phyloP scores from a whole-genome alignment of 2,113 vertebrate species.

The Himantopus leucocephalus region DNA sequence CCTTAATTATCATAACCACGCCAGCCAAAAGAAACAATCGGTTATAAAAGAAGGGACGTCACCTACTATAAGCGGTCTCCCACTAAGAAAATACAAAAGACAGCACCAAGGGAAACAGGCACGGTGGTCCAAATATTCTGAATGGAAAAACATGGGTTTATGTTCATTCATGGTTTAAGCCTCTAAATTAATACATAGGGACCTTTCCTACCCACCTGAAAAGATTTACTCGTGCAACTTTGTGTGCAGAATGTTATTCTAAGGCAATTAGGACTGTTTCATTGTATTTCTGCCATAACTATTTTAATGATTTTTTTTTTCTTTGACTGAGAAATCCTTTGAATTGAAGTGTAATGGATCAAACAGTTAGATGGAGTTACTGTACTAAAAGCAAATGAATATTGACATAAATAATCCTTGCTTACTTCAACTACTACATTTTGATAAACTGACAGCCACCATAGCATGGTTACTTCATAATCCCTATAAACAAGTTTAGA shows the following conservation, averaged over 20 bases:
- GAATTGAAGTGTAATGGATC: neutral
- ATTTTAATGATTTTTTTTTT: neutral
- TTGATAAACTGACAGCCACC: neutral
- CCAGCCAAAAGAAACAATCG: neutral
- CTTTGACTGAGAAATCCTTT: conserved; percentile 2
- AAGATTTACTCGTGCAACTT: neutral
- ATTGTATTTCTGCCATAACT: conserved; percentile 5
- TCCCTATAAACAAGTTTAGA: neutral
- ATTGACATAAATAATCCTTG: conserved; percentile 23
- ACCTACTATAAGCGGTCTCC: neutral
- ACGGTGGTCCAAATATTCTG: neutral
- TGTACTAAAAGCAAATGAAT: conserved; percentile 21
- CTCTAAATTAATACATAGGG: neutral
- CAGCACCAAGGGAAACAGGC: neutral
- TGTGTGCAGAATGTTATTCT: neutral
- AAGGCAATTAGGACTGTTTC: neutral
- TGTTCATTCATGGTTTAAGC: neutral
- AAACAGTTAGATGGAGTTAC: conserved; percentile 10
- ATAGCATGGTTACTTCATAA: neutral
- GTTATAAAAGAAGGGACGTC: neutral
- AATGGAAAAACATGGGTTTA: neutral
- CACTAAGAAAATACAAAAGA: neutral
- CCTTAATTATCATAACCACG: neutral
- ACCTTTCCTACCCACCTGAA: neutral
- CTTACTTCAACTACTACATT: conserved; percentile 16